These are phyloP conservation scores for Arenicola marina DNA, from an alignment of 2,888 invertebrate species.

Conservation along the genomic window DNA sequence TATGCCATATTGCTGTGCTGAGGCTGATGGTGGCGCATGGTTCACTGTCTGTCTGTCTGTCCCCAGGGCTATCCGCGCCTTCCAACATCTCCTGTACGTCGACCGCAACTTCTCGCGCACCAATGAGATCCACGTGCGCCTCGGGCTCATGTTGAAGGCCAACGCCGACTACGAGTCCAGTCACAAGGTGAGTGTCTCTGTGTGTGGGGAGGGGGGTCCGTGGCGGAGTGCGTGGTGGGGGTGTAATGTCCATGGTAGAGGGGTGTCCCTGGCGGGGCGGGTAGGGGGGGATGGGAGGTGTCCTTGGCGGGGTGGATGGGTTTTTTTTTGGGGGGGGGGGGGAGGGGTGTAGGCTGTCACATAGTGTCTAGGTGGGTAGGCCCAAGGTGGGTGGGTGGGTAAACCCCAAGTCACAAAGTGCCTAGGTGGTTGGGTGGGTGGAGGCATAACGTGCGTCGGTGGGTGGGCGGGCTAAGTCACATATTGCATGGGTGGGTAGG, in stretches of 20 bases:
- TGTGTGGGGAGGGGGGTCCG: background rate
- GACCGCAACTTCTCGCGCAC: conserved; percentile 90
- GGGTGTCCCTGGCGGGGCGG: too few relatives aligned
- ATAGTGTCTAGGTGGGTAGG: too few relatives aligned
- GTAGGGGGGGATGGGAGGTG: too few relatives aligned
- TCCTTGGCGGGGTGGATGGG: too few relatives aligned
- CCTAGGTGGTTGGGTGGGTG: too few relatives aligned
- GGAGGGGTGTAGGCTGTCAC: too few relatives aligned
- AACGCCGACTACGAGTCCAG: conserved; percentile 88
- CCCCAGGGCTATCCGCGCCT: conserved; percentile 90
- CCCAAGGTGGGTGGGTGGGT: too few relatives aligned
- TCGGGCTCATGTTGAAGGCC: conserved; percentile 97
- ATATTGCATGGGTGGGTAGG: too few relatives aligned
- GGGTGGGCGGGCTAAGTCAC: too few relatives aligned
- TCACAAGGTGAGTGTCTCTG: conserved; percentile 70
- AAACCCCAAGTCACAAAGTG: too few relatives aligned
- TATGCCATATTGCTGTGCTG: background rate
- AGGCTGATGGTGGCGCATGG: background rate
- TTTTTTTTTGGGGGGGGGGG: too few relatives aligned
- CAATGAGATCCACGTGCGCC: conserved; percentile 93
- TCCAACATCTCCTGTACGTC: conserved; percentile 92
- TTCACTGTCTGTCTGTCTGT: background rate
- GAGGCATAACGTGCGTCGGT: too few relatives aligned
- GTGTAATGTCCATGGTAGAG: background rate
- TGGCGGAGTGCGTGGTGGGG: background rate